Evolutionary conservation across 2,888 invertebrate species (phyloP).

Genomic region (Tenthredo scrophulariae): DNA sequence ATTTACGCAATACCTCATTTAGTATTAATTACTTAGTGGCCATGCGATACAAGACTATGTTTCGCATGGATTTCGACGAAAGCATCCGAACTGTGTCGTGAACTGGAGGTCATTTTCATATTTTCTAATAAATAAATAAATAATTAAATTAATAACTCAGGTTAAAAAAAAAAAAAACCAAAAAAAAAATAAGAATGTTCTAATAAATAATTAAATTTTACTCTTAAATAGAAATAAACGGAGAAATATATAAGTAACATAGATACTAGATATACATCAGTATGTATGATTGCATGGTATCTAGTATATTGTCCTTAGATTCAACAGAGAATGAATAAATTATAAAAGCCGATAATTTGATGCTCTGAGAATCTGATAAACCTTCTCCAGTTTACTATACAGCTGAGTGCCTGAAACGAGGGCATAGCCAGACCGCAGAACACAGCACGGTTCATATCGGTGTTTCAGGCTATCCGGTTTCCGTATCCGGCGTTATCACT

Average conservation of each 20-base stretch:
- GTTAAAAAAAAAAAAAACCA: background rate
- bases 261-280: background rate
- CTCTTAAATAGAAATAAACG: background rate
- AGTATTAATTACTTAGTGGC: background rate
- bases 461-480: slow-evolving; percentile 87
- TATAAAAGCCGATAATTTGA: slow-evolving; percentile 20
- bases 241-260: background rate
- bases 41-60: slow-evolving; percentile 14
- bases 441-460: slow-evolving; percentile 74
- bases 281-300: background rate
- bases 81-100: slow-evolving; percentile 42
- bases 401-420: slow-evolving; percentile 46
- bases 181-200: too few species aligned
- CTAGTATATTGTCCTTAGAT: background rate
- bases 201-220: background rate
- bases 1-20: background rate
- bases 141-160: background rate
- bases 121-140: background rate
- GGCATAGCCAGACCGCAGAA: slow-evolving; percentile 59
- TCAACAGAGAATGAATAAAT: slow-evolving; percentile 1
- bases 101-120: slow-evolving; percentile 43
- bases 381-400: slow-evolving; percentile 63
- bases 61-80: slow-evolving; percentile 26
- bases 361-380: slow-evolving; percentile 5
- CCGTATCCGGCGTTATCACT: slow-evolving; percentile 96